Base-by-base conservation (phyloP, 2,113 vertebrate genomes). In the Tetrax tetrax region DNA sequence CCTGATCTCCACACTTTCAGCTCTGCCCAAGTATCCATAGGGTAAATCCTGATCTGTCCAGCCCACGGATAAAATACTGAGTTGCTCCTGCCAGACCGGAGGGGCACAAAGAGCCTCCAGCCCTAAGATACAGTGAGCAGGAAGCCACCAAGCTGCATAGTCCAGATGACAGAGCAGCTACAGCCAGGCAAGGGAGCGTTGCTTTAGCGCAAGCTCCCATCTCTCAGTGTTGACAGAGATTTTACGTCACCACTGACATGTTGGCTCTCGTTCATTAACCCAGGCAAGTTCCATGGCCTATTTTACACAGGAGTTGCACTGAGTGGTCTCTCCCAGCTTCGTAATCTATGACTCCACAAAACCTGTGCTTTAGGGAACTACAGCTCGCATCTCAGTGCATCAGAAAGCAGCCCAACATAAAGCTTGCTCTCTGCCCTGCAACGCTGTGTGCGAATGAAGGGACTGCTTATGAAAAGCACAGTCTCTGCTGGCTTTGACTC, bases 161-260 rank as follows among this genome's bases (percentile, higher is more conserved):
- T 59, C 23, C 18, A n/a, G 21, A 37, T 23, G 23, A 45, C 60
- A 19, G 43, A 33, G 75, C 7, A 2, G 61, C 24, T 27, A 18
- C 1, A 10, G 50, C 22, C 22, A 20, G 48, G 47, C 45, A 38
- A 24, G 31, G 2, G 2, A 1, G 0, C 3, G 2, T 7, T 51
- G 53, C 24, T 48, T 9, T 60, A 60, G 33, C 2, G 10, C 37
- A 20, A 47, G 43, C 19, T 64, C 20, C 1, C 17, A 4, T 11
- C 43, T n/a, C 37, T 43, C 8, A 0, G 48, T 13, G 28, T n/a
- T 33, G 37, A 7, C 28, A 45, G 48, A 53, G 66, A 18, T 33
- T 17, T 25, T 21, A 23, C 1, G 0, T 76, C 84, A 57, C 48
- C 4, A 0, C 56, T 24, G 43, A 59, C 38, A 38, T 3, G 0